A percentile compares a stretch with the other conserved stretches of the same genome.
These are phyloP conservation scores for Oophaga pumilio DNA, from an alignment of 2,113 vertebrate genomes.

Conservation along the genomic window DNA sequence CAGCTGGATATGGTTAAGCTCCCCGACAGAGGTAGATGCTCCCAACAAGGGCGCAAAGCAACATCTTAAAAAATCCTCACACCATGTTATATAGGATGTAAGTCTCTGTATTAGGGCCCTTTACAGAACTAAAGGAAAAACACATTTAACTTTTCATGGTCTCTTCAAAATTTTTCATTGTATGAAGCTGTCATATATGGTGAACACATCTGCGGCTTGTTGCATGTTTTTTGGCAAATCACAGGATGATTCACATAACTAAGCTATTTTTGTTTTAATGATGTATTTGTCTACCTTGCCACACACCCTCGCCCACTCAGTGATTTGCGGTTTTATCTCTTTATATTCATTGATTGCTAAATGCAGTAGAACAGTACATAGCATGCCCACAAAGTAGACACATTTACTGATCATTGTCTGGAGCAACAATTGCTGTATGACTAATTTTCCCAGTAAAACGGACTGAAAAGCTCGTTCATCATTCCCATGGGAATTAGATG, in stretches of 20 bases:
- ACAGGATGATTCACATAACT: not conserved
- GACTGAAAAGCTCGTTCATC: not conserved
- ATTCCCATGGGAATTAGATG: not conserved
- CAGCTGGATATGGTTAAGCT: no score
- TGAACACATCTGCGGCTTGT: constrained; percentile 13
- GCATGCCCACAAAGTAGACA: not conserved
- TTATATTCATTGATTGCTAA: constrained; percentile 15
- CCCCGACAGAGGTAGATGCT: no score
- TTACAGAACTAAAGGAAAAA: not conserved
- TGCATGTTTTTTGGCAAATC: constrained; percentile 3
- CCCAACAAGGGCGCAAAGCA: no score
- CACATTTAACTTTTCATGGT: not conserved
- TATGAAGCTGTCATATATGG: not conserved
- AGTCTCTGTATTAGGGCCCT: not conserved
- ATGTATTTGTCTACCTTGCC: constrained; percentile 27
- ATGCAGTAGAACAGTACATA: not conserved
- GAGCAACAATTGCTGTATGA: not conserved
- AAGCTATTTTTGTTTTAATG: constrained; percentile 31
- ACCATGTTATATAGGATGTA: not conserved
- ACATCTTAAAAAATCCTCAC: not conserved
- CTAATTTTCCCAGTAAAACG: not conserved
- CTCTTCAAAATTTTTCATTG: not conserved
- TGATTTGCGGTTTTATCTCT: constrained; percentile 21
- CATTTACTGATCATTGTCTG: not conserved
- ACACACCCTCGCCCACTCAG: constrained; percentile 11